Percentiles rank a stretch among this genome's conserved stretches.
These are phyloP conservation scores for Achlya flavicornis DNA, from an alignment of 2,888 invertebrate species.

Conservation along the genomic window DNA sequence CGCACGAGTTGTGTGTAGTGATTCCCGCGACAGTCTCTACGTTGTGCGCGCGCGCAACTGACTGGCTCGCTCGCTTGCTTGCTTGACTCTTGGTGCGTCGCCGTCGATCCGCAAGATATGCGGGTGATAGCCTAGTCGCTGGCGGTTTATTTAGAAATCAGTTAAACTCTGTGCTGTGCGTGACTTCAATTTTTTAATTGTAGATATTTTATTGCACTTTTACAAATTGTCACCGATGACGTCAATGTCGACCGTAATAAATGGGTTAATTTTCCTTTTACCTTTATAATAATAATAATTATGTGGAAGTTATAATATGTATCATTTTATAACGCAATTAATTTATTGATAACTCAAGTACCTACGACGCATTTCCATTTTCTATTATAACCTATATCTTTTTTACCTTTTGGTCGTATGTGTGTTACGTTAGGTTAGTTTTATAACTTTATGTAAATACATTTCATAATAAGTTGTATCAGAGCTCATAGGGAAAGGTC, in stretches of 20 bases:
- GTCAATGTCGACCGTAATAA: background rate
- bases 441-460: background rate
- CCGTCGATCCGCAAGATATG: conserved; percentile 23
- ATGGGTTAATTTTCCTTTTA: background rate
- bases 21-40: conserved; percentile 31
- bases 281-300: background rate
- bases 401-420: background rate
- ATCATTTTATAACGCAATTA: background rate
- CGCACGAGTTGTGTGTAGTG: conserved; percentile 27
- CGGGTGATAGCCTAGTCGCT: conserved; percentile 42
- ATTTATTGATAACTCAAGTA: background rate
- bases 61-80: conserved; percentile 14
- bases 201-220: conserved; percentile 2
- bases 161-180: conserved; percentile 42
- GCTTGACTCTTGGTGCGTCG: conserved; percentile 8
- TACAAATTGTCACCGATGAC: background rate
- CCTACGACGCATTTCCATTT: background rate
- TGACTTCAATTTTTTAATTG: conserved; percentile 42
- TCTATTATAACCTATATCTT: background rate
- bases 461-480: background rate
- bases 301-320: background rate
- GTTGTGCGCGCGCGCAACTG: conserved; percentile 33
- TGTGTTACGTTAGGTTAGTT: conserved; percentile 1
- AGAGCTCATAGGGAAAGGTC: too few relatives aligned
- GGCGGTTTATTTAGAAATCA: conserved; percentile 43